phyloP scores from a whole-genome alignment of 2,888 invertebrate genomes.

The Tenthredo livida region DNA sequence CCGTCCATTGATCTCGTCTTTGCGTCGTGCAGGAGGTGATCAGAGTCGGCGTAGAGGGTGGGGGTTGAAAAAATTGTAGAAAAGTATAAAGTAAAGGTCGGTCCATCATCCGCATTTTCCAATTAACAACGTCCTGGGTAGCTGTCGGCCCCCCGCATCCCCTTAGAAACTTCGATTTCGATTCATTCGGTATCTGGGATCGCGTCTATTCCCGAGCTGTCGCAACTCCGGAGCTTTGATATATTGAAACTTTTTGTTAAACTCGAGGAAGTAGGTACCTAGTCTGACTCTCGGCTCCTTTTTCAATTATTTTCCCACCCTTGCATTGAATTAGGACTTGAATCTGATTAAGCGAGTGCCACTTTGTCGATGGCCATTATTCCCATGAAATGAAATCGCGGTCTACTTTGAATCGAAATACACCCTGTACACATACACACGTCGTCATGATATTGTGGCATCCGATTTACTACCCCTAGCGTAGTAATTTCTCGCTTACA shows the following conservation, averaged over 20 bases:
- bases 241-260: conserved; percentile 40
- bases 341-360: conserved; percentile 28
- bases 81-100: conserved; percentile 28
- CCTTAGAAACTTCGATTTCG: conserved; percentile 35
- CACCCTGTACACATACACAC: too few relatives aligned
- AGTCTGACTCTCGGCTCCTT: background rate
- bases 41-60: background rate
- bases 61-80: background rate
- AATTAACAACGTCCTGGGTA: conserved; percentile 28
- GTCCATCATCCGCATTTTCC: conserved; percentile 49
- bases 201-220: conserved; percentile 29
- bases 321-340: background rate
- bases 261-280: background rate
- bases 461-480: background rate
- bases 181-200: conserved; percentile 36
- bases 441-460: background rate
- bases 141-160: background rate
- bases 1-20: conserved; percentile 1
- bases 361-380: background rate
- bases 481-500: background rate
- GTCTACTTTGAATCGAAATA: too few relatives aligned
- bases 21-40: background rate
- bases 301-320: conserved; percentile 18
- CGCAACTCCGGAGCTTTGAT: conserved; percentile 26
- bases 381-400: background rate